Evolutionary conservation across 1,140 invertebrate species (phyloP).

Genomic region (Mamestra configurata): DNA sequence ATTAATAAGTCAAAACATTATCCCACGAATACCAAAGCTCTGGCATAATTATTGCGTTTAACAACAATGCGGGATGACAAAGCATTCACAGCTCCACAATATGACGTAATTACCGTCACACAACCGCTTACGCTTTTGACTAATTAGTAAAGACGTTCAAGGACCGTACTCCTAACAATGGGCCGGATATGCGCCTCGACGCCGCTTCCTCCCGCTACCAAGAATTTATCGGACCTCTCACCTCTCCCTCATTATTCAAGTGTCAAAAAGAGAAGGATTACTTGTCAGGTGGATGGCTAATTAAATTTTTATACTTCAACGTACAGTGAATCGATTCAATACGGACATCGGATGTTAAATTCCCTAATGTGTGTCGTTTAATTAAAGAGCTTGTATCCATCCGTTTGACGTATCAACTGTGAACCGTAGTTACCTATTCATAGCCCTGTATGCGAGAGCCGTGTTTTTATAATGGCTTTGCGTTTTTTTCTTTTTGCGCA

Average conservation of each 20-base stretch:
- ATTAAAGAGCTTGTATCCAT: constrained; percentile 64
- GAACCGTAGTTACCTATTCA: constrained; percentile 59
- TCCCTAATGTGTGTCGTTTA: constrained; percentile 62
- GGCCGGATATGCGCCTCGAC: constrained; percentile 72
- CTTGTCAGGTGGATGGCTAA: constrained; percentile 74
- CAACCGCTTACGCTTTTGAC: constrained; percentile 62
- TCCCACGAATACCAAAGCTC: constrained; percentile 7
- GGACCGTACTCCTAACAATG: constrained; percentile 60
- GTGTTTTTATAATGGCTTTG: constrained; percentile 32
- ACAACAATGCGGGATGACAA: constrained; percentile 37
- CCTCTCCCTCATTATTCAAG: constrained; percentile 56
- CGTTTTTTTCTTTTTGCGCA: constrained; percentile 30
- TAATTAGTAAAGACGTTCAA: constrained; percentile 67
- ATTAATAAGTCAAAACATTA: neutral
- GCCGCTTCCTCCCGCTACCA: constrained; percentile 68
- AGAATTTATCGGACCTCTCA: constrained; percentile 58
- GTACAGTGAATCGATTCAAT: constrained; percentile 70
- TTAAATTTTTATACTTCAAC: constrained; percentile 74
- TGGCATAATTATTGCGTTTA: constrained; percentile 31
- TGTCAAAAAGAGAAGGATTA: constrained; percentile 52
- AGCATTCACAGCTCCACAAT: constrained; percentile 40
- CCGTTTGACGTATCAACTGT: constrained; percentile 54
- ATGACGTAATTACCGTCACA: constrained; percentile 56
- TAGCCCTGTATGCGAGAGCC: constrained; percentile 5
- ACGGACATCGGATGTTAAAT: constrained; percentile 64